Conservation (phyloP, 2,888 invertebrate genomes). For the Leptopilina myrica region DNA sequence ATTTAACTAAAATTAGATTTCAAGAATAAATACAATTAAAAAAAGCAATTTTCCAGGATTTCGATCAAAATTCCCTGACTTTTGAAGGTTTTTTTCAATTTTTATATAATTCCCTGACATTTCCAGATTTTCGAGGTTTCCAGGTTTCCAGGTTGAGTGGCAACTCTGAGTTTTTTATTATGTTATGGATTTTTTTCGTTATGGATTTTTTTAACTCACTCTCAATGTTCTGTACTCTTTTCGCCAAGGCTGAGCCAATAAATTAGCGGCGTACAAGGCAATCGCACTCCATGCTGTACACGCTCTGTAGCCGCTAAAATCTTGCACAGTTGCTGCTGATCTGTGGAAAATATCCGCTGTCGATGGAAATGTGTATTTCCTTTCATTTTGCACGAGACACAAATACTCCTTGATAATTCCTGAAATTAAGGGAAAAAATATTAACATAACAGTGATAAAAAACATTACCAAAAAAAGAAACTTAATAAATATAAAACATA, state of each 20-base stretch:
- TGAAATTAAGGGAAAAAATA: not conserved
- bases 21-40: no score
- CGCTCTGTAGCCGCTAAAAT: slow-evolving; percentile 89
- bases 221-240: slow-evolving; percentile 89
- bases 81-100: no score
- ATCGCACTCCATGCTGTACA: slow-evolving; percentile 90
- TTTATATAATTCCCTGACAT: no score
- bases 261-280: slow-evolving; percentile 90
- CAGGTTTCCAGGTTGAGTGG: no score
- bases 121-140: no score
- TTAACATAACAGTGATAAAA: not conserved
- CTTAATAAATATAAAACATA: no score
- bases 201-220: slow-evolving; percentile 77
- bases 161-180: no score
- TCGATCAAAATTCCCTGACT: no score
- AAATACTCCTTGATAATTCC: slow-evolving; percentile 85
- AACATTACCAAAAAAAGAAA: slow-evolving; percentile 15
- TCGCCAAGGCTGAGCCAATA: slow-evolving; percentile 92
- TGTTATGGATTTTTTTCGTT: no score
- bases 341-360: slow-evolving; percentile 86
- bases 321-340: slow-evolving; percentile 83
- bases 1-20: no score
- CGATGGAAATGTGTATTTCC: slow-evolving; percentile 87
- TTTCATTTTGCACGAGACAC: slow-evolving; percentile 86
- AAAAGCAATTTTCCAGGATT: no score